A percentile compares a stretch with the other conserved stretches of the same genome.
Evolutionary conservation across 1,140 invertebrate species (phyloP).

Genomic region (Papilio dardanus): DNA sequence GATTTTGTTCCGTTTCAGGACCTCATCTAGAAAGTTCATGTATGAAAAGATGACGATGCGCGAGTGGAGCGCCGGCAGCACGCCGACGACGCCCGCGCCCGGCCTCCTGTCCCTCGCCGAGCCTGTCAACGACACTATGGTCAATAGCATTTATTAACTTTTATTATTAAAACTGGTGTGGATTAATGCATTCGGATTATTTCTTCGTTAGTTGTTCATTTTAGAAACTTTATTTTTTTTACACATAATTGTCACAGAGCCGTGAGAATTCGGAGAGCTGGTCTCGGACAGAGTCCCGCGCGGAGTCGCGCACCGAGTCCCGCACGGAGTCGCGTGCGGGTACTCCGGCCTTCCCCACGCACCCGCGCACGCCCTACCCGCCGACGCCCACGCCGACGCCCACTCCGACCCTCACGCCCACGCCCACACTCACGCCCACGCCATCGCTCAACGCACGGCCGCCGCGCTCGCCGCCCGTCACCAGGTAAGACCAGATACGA

Average conservation of each 20-base stretch:
- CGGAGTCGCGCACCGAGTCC: constrained; percentile 85
- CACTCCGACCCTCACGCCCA: constrained; percentile 61
- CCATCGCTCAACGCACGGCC: constrained; percentile 60
- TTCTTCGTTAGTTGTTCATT: too few species aligned
- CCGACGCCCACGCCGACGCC: constrained; percentile 83
- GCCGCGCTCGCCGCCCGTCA: constrained; percentile 67
- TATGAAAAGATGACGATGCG: constrained; percentile 82
- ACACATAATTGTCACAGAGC: constrained; percentile 76
- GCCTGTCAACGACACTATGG: constrained; percentile 63
- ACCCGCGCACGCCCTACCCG: constrained; percentile 93
- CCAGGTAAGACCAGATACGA: constrained; percentile 53
- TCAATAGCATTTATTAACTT: constrained; percentile 44
- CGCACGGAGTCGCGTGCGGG: constrained; percentile 87
- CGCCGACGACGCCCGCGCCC: constrained; percentile 69
- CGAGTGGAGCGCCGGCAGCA: constrained; percentile 74
- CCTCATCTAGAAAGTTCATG: constrained; percentile 84
- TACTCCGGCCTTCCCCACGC: constrained; percentile 95
- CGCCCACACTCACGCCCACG: constrained; percentile 60
- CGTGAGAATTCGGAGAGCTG: constrained; percentile 81
- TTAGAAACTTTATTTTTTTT: too few species aligned
- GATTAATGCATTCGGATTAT: too few species aligned
- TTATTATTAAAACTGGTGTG: not conserved
- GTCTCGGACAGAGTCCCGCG: constrained; percentile 81
- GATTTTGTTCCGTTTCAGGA: constrained; percentile 76
- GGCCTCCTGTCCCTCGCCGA: constrained; percentile 75